phyloP scores from a whole-genome alignment of 2,113 vertebrate genomes.

The Erythrocercus mccallii region DNA sequence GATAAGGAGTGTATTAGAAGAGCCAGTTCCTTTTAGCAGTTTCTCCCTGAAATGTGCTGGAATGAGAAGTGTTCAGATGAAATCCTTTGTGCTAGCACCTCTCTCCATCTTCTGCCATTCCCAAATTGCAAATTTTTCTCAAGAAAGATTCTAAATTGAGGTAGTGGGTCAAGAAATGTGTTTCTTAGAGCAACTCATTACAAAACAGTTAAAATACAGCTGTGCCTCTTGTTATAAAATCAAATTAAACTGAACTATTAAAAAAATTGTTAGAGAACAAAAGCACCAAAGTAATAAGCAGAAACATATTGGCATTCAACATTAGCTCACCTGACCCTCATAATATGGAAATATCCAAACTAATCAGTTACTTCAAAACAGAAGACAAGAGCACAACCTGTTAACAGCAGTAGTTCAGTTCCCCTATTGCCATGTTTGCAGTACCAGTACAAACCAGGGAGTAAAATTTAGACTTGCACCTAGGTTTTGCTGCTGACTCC shows the following conservation, averaged over 20 bases:
- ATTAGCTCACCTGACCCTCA: slow-evolving; percentile 44
- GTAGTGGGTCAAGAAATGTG: slow-evolving; percentile 66
- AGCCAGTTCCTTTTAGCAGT: slow-evolving; percentile 70
- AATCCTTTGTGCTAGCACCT: slow-evolving; percentile 64
- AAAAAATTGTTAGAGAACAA: background rate
- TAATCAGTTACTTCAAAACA: slow-evolving; percentile 17
- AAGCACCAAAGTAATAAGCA: slow-evolving; percentile 9
- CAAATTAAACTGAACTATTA: slow-evolving; percentile 36
- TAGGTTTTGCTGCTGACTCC: background rate
- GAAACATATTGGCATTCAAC: background rate
- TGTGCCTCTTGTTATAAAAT: slow-evolving; percentile 21
- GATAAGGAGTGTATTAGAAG: slow-evolving; percentile 67
- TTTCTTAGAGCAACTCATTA: slow-evolving; percentile 54
- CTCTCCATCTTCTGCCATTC: slow-evolving; percentile 61
- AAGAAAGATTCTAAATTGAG: slow-evolving; percentile 63
- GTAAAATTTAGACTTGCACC: background rate
- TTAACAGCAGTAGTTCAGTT: background rate
- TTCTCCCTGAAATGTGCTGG: slow-evolving; percentile 69
- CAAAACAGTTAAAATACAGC: slow-evolving; percentile 62
- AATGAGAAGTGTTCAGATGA: slow-evolving; percentile 67
- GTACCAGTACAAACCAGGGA: background rate
- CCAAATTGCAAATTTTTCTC: slow-evolving; percentile 62
- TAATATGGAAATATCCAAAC: background rate
- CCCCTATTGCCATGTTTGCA: background rate
- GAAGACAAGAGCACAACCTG: background rate